Conservation (phyloP, 2,797 vertebrate genomes). For the Erethizon dorsatum region DNA sequence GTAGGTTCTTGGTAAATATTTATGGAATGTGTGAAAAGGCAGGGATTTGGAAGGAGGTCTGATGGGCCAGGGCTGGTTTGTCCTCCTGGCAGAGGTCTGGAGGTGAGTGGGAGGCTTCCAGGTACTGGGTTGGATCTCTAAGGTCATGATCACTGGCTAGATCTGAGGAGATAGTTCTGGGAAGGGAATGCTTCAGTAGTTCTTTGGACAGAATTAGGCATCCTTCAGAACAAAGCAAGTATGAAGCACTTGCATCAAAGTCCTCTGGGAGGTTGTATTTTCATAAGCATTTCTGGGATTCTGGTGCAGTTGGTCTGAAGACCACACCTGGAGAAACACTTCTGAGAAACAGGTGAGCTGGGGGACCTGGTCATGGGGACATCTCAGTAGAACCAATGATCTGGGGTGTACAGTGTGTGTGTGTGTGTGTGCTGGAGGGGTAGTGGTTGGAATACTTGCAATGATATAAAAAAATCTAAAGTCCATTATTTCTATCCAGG, state of each 20-base stretch:
- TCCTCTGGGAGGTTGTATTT: not conserved
- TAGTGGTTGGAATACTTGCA: not conserved
- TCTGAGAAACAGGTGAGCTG: constrained; percentile 43
- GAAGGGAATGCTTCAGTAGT: not conserved
- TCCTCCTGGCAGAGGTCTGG: not conserved
- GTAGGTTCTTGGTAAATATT: not conserved
- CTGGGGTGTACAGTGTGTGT: not conserved
- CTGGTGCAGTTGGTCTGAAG: not conserved
- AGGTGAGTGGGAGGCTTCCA: not conserved
- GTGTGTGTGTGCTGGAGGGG: not conserved
- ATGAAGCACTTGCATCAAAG: not conserved
- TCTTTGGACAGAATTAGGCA: constrained; percentile 41
- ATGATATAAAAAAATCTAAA: not conserved
- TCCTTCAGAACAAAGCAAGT: constrained; percentile 14
- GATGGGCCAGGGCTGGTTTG: not conserved
- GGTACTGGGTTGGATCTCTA: not conserved
- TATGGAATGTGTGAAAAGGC: not conserved
- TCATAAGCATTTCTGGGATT: not conserved
- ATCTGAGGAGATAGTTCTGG: not conserved
- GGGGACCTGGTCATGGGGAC: not conserved
- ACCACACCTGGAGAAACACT: constrained; percentile 41
- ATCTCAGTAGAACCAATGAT: not conserved
- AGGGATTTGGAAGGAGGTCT: not conserved
- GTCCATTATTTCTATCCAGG: not conserved
- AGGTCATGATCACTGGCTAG: not conserved